phyloP scores from a whole-genome alignment of 2,888 invertebrate species.

The Phengaris alcon region DNA sequence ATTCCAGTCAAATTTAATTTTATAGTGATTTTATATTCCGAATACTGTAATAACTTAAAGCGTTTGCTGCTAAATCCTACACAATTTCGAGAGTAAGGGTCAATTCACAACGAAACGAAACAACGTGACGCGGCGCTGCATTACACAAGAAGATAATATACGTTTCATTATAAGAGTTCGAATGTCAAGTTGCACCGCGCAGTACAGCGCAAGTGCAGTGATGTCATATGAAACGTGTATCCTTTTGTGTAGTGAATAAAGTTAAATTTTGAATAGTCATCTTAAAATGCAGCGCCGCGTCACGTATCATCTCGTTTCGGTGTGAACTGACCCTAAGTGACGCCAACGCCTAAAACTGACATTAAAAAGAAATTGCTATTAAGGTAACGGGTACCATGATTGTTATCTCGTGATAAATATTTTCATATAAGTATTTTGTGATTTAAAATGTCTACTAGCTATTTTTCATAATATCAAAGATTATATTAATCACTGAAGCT shows the following conservation, averaged over 20 bases:
- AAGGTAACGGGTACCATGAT: background rate
- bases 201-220: too few species aligned
- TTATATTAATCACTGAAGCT: background rate
- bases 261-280: too few species aligned
- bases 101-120: too few species aligned
- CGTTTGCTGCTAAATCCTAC: conserved; percentile 1
- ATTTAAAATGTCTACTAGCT: too few species aligned
- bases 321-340: background rate
- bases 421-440: background rate
- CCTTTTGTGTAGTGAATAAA: too few species aligned
- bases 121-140: too few species aligned
- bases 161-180: too few species aligned
- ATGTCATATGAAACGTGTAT: too few species aligned
- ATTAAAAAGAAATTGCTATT: conserved; percentile 18
- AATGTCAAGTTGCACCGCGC: too few species aligned
- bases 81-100: background rate
- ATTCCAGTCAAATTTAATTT: background rate
- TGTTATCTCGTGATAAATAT: background rate
- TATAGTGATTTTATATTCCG: conserved; percentile 5
- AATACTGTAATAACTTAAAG: conserved; percentile 6
- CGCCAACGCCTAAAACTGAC: background rate
- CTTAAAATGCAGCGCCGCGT: too few species aligned
- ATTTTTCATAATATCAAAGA: background rate
- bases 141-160: too few species aligned
- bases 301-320: too few species aligned